These are phyloP conservation scores for Agonopterix subpropinquella DNA, from an alignment of 2,888 invertebrate genomes.

Conservation along the genomic window DNA sequence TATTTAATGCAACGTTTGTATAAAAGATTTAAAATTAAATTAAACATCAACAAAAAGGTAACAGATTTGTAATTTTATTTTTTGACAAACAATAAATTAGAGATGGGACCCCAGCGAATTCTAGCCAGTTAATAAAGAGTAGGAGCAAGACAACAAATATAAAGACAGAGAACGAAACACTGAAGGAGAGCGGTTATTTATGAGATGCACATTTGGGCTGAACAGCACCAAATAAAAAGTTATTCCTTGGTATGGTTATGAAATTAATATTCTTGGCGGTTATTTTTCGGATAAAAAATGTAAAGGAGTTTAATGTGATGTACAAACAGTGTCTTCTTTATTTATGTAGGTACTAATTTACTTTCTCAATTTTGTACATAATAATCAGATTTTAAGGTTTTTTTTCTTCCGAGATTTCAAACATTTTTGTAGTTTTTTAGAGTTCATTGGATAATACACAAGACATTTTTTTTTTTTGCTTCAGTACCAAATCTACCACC, in stretches of 20 bases:
- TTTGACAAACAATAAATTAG: slow-evolving; percentile 40
- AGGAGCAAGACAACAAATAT: slow-evolving; percentile 48
- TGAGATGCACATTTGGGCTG: slow-evolving; percentile 72
- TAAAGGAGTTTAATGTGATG: background rate
- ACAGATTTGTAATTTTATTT: slow-evolving; percentile 37
- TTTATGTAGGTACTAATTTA: background rate
- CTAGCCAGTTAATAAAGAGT: slow-evolving; percentile 55
- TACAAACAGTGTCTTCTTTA: background rate
- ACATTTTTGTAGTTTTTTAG: background rate
- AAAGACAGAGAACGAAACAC: slow-evolving; percentile 54
- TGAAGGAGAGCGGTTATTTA: slow-evolving; percentile 66
- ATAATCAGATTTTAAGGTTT: background rate
- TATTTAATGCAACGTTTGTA: too few species aligned
- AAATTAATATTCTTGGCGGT: slow-evolving; percentile 34
- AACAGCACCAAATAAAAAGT: slow-evolving; percentile 66
- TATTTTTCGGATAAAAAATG: background rate
- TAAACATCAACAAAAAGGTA: slow-evolving; percentile 6
- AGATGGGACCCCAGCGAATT: slow-evolving; percentile 48
- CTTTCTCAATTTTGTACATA: background rate
- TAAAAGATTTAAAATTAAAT: too few species aligned
- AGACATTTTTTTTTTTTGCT: too few species aligned
- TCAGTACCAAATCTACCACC: too few species aligned
- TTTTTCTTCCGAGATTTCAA: too few species aligned
- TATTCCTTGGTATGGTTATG: slow-evolving; percentile 53
- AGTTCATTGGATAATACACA: background rate